Base-by-base conservation (phyloP, 2,797 vertebrate species). In the Malurus splendens region DNA sequence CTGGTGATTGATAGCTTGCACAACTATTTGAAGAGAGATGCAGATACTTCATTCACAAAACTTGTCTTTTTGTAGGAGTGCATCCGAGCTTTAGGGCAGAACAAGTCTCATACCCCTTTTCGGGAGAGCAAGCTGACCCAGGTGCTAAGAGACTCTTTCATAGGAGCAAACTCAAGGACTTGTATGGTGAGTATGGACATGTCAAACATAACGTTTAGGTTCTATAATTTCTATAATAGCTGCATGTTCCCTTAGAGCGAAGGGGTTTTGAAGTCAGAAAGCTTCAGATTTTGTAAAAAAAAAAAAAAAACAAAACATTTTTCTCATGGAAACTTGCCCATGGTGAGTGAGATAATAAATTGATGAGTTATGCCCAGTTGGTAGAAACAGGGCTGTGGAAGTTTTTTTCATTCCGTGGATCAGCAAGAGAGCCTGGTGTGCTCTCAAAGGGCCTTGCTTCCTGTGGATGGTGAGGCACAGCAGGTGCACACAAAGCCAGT, bases 81-180 rank as follows among this genome's bases (percentile, higher is more conserved):
- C 87, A 99, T 99, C 91, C 97, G 99, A 66, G 99, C 99, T 25
- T 95, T 99, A 91, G 99, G 99, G 39, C 98, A 98, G 96, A 99
- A 99, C 96, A 99, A 98, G 41, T 97, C 98, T 56, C 99, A 99
- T 68, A 99, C 99, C 42, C 99, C 99, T 2, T 99, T 99, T 96
- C 97, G 99, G 16, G 98, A 99, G 97, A 99, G 98, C 96, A 99
- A 99, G 93, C 97, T 99, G 90, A 99, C 99, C 23, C 99, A 99
- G 92, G 99, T 99, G 67, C 97, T 99, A 24, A 96, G 99, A 79
- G 99, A 99, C 92, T 99, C 99, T 51, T 99, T 99, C 92, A 99
- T 99, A 15, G 99, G 99, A 70, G 97, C 98, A 80, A 99, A 98
- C 90, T 99, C 99, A 13, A 98, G 97, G 93, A 99, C 98, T 22